Evolutionary conservation across 2,113 vertebrate genomes (phyloP), one percentile per base, ranked within the genome.

Genomic region (Pica pica): DNA sequence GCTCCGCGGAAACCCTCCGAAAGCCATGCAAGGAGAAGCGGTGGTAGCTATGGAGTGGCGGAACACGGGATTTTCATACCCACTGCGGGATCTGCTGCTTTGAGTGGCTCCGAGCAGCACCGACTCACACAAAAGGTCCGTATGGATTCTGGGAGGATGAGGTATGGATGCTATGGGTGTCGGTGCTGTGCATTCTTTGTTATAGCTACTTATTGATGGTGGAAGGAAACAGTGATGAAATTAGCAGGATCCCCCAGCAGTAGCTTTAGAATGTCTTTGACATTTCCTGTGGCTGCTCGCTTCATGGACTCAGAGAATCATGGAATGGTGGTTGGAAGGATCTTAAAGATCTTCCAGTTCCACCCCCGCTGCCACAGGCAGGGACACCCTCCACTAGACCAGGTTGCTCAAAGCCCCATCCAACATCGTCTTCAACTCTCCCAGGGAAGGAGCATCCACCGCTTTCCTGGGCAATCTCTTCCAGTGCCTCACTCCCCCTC

Each of bases 21-120:
- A 26, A n/a, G 27, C 14, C 44, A 1, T 16, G 5, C 26, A 4
- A 4, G 3, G 31, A 11, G 52, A 23, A 20, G 60, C 6, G 5
- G 4, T 0, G 24, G 12, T 3, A 15, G 33, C 52, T 4, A 0
- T 5, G 3, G 59, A 20, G 13, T 4, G 59, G 26, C 42, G 2
- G 27, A 11, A 11, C 37, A 1, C 4, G 4, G 4, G 41, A 7
- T 60, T 60, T 78, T 86, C 68, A 13, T 49, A 37, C 22, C 41
- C 37, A 15, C 56, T 18, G 84, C 5, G 57, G 28, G 28, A 23
- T 44, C 31, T 35, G 33, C 53, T 41, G 88, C 82, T 53, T 33
- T 13, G 42, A 50, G 75, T 1, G 52, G n/a, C 81, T 81, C 77
- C 19, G 60, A 87, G 76, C 85, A 28, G 63, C 30, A 65, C 20